Percentiles rank a stretch among this genome's conserved stretches.
phyloP scores from a whole-genome alignment of 2,113 vertebrate genomes.

The Leucopsar rothschildi region DNA sequence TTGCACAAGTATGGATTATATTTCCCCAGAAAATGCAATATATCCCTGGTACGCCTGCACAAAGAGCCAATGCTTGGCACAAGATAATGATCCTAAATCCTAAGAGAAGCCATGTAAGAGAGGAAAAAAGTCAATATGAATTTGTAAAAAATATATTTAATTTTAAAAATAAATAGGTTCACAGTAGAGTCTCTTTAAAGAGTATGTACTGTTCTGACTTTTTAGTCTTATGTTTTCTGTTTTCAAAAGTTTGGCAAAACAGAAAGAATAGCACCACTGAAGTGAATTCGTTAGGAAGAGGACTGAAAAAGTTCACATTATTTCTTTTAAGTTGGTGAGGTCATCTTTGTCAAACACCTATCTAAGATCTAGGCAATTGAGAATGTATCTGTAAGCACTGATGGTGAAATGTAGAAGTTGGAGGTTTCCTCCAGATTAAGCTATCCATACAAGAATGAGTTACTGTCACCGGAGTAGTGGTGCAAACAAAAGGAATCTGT shows the following conservation, averaged over 20 bases:
- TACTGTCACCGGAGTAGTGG: background rate
- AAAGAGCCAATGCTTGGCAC: background rate
- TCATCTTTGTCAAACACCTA: background rate
- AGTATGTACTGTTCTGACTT: background rate
- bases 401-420: background rate
- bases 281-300: background rate
- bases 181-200: background rate
- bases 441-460: background rate
- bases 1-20: background rate
- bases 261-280: background rate
- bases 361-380: background rate
- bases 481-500: background rate
- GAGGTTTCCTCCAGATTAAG: background rate
- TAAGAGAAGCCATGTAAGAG: background rate
- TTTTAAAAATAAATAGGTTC: background rate
- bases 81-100: background rate
- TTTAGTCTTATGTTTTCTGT: background rate
- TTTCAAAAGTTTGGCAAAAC: background rate
- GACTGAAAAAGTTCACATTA: background rate
- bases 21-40: background rate
- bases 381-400: accelerated
- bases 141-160: background rate
- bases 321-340: background rate
- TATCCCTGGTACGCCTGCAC: background rate
- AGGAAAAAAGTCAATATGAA: background rate